Base-by-base conservation (phyloP, 2,797 vertebrate genomes). In the Cynopterus sphinx region DNA sequence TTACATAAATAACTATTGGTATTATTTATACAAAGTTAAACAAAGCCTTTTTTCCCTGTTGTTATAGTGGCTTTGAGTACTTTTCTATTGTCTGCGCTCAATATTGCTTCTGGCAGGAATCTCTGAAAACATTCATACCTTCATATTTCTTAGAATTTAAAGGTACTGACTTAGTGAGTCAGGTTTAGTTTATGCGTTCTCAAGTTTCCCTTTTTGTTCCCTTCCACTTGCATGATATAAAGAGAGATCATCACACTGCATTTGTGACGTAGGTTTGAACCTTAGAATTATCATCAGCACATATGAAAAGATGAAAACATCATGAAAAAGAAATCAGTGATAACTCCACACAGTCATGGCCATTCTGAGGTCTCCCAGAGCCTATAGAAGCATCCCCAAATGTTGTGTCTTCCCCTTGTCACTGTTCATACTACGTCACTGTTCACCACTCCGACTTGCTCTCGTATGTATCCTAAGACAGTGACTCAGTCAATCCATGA, bases 11-110 rank as follows among this genome's bases (percentile, higher is more conserved):
- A 36, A 46, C 36, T 75, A 5, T 31, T 71, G 53, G 41, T 70
- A 22, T 81, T 89, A 43, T 87, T 70, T 87, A 33, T 46, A n/a
- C 59, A 79, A 82, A 93, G 78, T 59, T 55, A 59, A 89, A 19
- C 16, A 33, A 51, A 61, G 12, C 11, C 15, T 31, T 4, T 53
- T 77, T 92, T 73, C 94, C 31, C 46, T 53, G 24, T 57, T n/a
- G 53, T 39, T 53, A 33, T 2, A 59, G 24, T 26, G 33, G 39
- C 22, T 59, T 86, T 63, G 41, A 46, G 33, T 86, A 24, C 36
- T 73, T 90, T 70, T 55, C 67, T 57, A n/a, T 16, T 49, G 57
- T n/a, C 46, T 75, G 1, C 9, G 16, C 13, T 51, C 8, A 81
- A 31, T 24, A 36, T 73, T 3, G 5, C 39, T 43, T 21, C n/a